Base-by-base conservation (phyloP, 2,797 vertebrate genomes). In the Dicrostonyx torquatus region DNA sequence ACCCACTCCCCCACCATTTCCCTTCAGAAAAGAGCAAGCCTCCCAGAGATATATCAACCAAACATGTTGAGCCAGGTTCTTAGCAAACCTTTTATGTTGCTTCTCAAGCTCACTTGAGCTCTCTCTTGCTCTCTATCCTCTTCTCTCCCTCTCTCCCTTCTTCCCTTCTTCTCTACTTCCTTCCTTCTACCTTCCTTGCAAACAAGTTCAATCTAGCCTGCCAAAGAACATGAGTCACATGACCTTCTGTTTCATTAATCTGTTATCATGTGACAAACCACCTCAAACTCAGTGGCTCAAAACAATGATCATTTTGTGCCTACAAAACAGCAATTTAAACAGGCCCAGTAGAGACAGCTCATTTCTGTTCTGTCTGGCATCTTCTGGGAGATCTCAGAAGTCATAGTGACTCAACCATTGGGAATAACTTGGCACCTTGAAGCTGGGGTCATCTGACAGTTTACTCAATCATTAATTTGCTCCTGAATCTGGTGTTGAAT, bases 211-310 rank as follows among this genome's bases (percentile, higher is more conserved):
- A 26, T 18, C 34, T 10, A 66, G 34, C 50, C 80, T 87, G 66
- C 60, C 68, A 60, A 68, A 37, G 43, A 10, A 43, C 26, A 37
- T 17, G 43, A 89, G 72, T 75, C 66, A 53, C 15, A 4, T 2
- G 12, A 43, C 31, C 29, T 45, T 87, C 43, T 37, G 15, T 45
- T 85, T 40, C 62, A 77, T 26, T 37, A 62, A 40, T 62, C 60
- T 66, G 15, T 45, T 70, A 24, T 24, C 64, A n/a, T 50, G 18
- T 60, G 87, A 88, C 73, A 90, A 95, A 60, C 48, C 13, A 13
- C n/a, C 68, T 83, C 86, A 89, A 83, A 92, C 17, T n/a, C 77
- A 76, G 64, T 43, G 8, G 15, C 86, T 92, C 91, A 86, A 92
- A 89, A 84, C 62, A 80, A 72, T 40, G 87, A 77, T n/a, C 70